phyloP scores from a whole-genome alignment of 1,140 invertebrate genomes.

The Cotesia vestalis region DNA sequence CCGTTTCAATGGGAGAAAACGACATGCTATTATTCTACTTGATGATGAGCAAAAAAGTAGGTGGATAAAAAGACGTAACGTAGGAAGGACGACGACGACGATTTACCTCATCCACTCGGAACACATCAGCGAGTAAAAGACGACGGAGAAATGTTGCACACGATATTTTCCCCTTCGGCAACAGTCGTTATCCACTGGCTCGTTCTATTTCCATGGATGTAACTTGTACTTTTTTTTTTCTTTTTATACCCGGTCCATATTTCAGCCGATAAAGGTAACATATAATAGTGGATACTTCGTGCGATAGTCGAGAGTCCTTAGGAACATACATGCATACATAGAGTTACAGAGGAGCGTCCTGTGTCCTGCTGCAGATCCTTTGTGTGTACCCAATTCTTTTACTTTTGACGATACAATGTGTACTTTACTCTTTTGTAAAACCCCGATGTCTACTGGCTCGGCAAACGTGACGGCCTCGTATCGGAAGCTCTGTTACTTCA shows the following conservation, averaged over 20 bases:
- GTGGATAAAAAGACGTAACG: background rate
- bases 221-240: constrained; percentile 42
- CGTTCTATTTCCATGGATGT: constrained; percentile 47
- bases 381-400: constrained; percentile 36
- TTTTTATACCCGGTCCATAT: constrained; percentile 46
- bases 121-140: background rate
- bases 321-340: constrained; percentile 38
- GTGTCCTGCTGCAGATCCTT: constrained; percentile 24
- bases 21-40: constrained; percentile 29
- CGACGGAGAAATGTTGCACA: background rate
- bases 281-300: constrained; percentile 43
- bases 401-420: constrained; percentile 19
- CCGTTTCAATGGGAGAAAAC: constrained; percentile 29
- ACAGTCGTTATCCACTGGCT: constrained; percentile 43
- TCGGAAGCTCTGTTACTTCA: background rate
- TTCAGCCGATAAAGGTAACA: constrained; percentile 57
- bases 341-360: constrained; percentile 24
- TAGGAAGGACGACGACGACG: background rate
- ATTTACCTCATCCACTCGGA: constrained; percentile 2
- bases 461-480: constrained; percentile 31
- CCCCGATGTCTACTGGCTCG: constrained; percentile 9
- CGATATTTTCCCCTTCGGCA: constrained; percentile 19
- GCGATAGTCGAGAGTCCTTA: constrained; percentile 41
- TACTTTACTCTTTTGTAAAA: constrained; percentile 24
- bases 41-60: constrained; percentile 14